Evolutionary conservation across 1,140 invertebrate genomes (phyloP).

Genomic region (Prorops nasuta): DNA sequence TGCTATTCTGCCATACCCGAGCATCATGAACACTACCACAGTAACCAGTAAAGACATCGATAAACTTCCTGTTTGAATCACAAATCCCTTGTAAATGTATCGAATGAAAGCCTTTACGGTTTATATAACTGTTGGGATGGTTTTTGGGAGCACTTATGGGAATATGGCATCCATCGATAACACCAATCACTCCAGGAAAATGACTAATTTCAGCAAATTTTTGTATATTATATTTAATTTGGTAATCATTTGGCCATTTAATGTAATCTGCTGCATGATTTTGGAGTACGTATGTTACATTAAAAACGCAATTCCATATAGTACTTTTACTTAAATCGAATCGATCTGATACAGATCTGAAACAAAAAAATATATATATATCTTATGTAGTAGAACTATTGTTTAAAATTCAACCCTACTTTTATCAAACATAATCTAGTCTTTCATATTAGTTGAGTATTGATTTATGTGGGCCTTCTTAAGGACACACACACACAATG

Average conservation of each 20-base stretch:
- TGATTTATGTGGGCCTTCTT: no score
- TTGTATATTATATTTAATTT: neutral
- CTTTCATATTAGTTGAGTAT: no score
- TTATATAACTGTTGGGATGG: no score
- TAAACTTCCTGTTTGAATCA: no score
- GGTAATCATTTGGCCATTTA: neutral
- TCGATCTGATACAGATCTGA: neutral
- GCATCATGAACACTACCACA: conserved; percentile 26
- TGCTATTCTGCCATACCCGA: conserved; percentile 16
- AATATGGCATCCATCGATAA: neutral
- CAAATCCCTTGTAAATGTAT: no score
- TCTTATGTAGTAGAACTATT: no score
- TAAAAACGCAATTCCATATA: neutral
- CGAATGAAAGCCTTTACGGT: no score
- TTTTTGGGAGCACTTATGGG: neutral
- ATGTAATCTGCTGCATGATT: neutral
- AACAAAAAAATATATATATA: no score
- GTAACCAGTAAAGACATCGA: conserved; percentile 29
- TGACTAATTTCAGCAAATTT: neutral
- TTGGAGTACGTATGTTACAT: neutral
- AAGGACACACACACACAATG: no score
- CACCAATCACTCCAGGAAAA: neutral
- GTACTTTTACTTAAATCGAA: neutral
- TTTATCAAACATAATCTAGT: no score
- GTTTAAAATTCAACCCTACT: no score